Percentiles rank a stretch among this genome's conserved stretches.
phyloP scores from a whole-genome alignment of 2,888 invertebrate genomes.

The Tuberolachnus salignus region DNA sequence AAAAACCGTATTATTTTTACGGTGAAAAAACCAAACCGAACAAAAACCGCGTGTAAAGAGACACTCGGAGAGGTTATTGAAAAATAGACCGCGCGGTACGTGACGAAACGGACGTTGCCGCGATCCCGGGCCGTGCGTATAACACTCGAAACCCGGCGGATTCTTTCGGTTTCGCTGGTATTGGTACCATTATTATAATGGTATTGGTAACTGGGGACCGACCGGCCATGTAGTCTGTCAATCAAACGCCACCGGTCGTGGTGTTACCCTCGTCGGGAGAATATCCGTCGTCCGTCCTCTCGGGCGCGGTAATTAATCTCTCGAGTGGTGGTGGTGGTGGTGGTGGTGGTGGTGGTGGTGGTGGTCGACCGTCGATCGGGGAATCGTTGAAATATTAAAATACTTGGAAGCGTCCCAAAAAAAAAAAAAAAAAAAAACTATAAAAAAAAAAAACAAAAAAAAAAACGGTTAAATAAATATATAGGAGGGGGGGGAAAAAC shows the following conservation, averaged over 20 bases:
- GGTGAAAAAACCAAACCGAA: too few relatives aligned
- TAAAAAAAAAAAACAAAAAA: too few relatives aligned
- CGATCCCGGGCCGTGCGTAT: slow-evolving; percentile 23
- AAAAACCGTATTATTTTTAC: too few relatives aligned
- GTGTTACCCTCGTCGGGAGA: slow-evolving; percentile 15
- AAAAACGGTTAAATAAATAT: too few relatives aligned
- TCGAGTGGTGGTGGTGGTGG: too few relatives aligned
- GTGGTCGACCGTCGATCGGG: neutral
- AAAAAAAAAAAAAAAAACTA: too few relatives aligned
- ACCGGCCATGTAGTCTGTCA: slow-evolving; percentile 53
- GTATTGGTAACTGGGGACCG: slow-evolving; percentile 42
- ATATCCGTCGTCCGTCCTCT: too few relatives aligned
- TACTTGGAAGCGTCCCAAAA: slow-evolving; percentile 8
- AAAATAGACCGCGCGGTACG: slow-evolving; percentile 41
- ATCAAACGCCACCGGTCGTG: slow-evolving; percentile 32
- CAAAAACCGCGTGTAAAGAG: too few relatives aligned
- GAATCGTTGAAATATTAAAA: slow-evolving; percentile 26
- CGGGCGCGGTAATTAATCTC: slow-evolving; percentile 30
- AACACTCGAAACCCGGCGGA: slow-evolving; percentile 17
- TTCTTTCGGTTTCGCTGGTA: slow-evolving; percentile 24
- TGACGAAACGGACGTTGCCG: slow-evolving; percentile 41
- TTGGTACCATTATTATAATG: too few relatives aligned
- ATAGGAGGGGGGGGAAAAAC: too few relatives aligned
- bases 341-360: too few relatives aligned
- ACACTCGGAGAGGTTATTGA: neutral